Conservation (phyloP, 64 coral and sea anemone genomes). For the Dendronephthya gigantea region DNA sequence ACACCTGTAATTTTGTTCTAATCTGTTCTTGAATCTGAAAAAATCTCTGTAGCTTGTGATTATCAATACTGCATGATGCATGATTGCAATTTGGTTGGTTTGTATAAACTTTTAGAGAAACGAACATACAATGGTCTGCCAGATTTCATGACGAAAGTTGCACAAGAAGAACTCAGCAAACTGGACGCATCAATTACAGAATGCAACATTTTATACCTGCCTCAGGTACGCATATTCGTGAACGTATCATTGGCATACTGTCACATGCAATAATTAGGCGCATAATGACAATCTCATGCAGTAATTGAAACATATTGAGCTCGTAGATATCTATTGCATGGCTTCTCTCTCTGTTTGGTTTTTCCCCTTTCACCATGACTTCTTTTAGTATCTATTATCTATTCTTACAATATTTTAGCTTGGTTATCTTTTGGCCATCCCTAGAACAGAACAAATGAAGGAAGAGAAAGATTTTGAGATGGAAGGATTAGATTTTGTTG, state of each 20-base stretch:
- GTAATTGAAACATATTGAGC: too few species aligned
- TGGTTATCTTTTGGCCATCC: conserved; percentile 82
- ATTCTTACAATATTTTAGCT: conserved; percentile 29
- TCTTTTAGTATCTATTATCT: not conserved
- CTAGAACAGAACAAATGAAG: conserved; percentile 65
- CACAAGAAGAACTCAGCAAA: conserved; percentile 83
- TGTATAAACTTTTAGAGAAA: conserved; percentile 51
- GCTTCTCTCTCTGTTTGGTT: too few species aligned
- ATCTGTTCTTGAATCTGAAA: too few species aligned
- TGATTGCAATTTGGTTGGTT: not conserved
- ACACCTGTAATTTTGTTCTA: too few species aligned
- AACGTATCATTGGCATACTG: too few species aligned
- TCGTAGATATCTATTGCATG: too few species aligned
- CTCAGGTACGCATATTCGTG: conserved; percentile 97
- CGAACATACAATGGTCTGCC: conserved; percentile 92
- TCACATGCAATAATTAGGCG: too few species aligned
- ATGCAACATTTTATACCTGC: conserved; percentile 88
- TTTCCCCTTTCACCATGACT: not conserved
- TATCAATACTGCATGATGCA: too few species aligned
- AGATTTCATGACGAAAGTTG: conserved; percentile 97
- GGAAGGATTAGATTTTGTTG: conserved; percentile 93
- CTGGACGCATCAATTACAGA: conserved; percentile 78
- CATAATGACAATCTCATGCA: too few species aligned
- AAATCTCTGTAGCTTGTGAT: not conserved
- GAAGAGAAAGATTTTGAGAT: conserved; percentile 96